phyloP scores from a whole-genome alignment of 2,797 vertebrate genomes.

The Hydrocynus forskahlii region DNA sequence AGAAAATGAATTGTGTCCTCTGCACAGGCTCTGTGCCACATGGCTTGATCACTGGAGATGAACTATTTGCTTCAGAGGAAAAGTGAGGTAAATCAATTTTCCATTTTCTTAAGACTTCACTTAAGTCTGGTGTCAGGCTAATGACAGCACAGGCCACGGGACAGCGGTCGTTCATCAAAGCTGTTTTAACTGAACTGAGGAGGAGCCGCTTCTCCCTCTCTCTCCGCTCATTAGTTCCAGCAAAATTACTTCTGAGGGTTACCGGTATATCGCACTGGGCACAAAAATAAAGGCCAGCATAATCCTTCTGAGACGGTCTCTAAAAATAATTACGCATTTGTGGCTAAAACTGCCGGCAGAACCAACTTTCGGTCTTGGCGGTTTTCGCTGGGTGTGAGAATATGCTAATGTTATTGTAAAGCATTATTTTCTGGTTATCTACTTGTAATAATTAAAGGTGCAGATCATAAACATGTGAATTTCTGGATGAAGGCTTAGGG shows the following conservation, averaged over 20 bases:
- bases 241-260: conserved; percentile 74
- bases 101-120: conserved; percentile 78
- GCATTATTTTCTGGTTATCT: neutral
- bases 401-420: conserved; percentile 5
- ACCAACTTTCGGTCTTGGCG: conserved; percentile 12
- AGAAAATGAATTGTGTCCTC: neutral
- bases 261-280: conserved; percentile 56
- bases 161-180: conserved; percentile 80
- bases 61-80: conserved; percentile 74
- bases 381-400: conserved; percentile 30
- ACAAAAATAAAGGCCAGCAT: conserved; percentile 46
- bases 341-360: neutral
- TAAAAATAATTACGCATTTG: conserved; percentile 53
- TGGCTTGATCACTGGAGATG: conserved; percentile 47
- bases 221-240: conserved; percentile 75
- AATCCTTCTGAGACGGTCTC: conserved; percentile 43
- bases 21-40: neutral
- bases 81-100: conserved; percentile 81
- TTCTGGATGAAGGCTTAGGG: neutral
- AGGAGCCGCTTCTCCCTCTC: conserved; percentile 52
- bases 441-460: too few species aligned
- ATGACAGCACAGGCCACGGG: conserved; percentile 72
- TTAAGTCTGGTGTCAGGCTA: conserved; percentile 75
- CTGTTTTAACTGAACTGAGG: conserved; percentile 69
- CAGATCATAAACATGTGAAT: neutral